Base-by-base conservation (phyloP, 2,888 invertebrate genomes). In the Yponomeuta malinellus region DNA sequence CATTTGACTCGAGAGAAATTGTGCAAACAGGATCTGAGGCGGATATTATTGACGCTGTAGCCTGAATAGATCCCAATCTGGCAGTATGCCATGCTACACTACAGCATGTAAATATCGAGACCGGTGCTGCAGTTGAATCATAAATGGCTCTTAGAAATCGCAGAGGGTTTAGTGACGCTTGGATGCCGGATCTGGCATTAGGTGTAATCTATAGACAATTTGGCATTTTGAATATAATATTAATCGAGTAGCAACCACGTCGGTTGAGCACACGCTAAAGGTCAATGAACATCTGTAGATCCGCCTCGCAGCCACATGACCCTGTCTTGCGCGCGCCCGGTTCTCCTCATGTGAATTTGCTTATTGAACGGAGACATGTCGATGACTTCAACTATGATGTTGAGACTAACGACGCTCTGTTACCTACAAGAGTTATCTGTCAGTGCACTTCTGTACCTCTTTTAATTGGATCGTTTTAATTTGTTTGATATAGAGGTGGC, bases 271-370 rank as follows among this genome's bases (percentile, higher is more conserved):
- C 86, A 84, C 87, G 83, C 79, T 88, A 91, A 92, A 91, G 91
- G 91, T 92, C 91, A 90, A 90, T 89, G 91, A 89, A 91, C 91
- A 92, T 88, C 88, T 85, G 86, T 88, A 91, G 91, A 92, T 91
- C 91, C 92, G 92, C 89, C 85, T 92, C 87, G 78, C 87, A 90
- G 86, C 90, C 89, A 85, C 88, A 79, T 90, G 91, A 91, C 92
- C 91, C 90, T 89, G 88, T 87, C 85, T 59, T 80, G 85, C 81
- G 84, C 82, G 81, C 81, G 85, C 85, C 82, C 81, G 81, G 76
- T 77, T 79, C 71, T 59, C 63, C 64, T 33, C 75, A 77, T 79
- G 81, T 83, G 76, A 84, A 84, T 85, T 83, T 84, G 83, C 81
- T 85, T 85, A 87, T 85, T 85, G 85, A 87, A 88, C 52, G 8